Conservation (phyloP, 2,888 invertebrate species). For the Trisateles emortualis region DNA sequence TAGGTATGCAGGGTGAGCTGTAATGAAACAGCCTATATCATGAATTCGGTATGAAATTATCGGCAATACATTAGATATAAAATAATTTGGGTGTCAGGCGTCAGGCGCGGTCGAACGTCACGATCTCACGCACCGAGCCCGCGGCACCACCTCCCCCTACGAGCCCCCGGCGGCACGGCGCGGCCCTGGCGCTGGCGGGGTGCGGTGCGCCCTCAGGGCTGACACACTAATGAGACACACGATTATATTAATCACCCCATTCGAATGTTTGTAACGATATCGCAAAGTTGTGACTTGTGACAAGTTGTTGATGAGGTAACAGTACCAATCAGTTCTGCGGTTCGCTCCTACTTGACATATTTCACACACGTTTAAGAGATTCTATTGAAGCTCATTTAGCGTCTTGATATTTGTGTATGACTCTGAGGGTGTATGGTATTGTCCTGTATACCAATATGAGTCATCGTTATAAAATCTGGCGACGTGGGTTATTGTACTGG, state of each 20-base stretch:
- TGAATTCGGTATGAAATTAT: conserved; percentile 44
- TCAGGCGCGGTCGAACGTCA: conserved; percentile 68
- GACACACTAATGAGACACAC: conserved; percentile 40
- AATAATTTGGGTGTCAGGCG: conserved; percentile 65
- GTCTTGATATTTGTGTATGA: no score
- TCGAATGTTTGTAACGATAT: conserved; percentile 18
- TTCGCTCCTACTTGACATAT: not conserved
- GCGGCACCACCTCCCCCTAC: conserved; percentile 27
- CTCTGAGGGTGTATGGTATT: no score
- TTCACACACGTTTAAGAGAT: not conserved
- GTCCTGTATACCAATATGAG: no score
- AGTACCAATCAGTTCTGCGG: conserved; percentile 13
- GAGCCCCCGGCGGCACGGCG: conserved; percentile 7
- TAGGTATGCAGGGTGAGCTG: no score
- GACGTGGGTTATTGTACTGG: no score
- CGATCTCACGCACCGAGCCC: conserved; percentile 66
- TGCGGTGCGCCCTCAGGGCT: conserved; percentile 39
- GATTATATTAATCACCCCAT: conserved; percentile 34
- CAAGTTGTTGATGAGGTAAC: conserved; percentile 10
- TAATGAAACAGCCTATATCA: conserved; percentile 16
- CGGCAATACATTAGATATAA: conserved; percentile 77
- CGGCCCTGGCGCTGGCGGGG: conserved; percentile 2
- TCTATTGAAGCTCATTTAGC: not conserved
- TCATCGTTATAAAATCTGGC: no score
- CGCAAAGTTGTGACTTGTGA: conserved; percentile 14